A percentile compares a stretch with the other conserved stretches of the same genome.
These are phyloP conservation scores for Cassiopea xamachana DNA, from an alignment of 30 jellyfish, hydroid and myxozoan genomes.

Conservation along the genomic window DNA sequence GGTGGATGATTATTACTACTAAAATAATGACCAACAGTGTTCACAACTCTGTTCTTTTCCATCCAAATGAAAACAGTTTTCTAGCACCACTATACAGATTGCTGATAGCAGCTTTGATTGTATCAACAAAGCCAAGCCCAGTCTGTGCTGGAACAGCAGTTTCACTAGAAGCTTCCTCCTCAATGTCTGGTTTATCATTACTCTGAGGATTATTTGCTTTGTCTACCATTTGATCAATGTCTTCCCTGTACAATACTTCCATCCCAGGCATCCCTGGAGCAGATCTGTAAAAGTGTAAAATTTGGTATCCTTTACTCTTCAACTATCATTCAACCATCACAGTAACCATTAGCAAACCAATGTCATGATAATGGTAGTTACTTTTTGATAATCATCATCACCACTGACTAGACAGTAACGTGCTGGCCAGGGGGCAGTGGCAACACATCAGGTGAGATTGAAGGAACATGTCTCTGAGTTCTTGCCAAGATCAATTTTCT, in stretches of 20 bases:
- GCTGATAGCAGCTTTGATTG: slow-evolving; percentile 51
- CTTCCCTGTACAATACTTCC: slow-evolving; percentile 93
- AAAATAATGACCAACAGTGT: not conserved
- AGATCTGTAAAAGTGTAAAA: slow-evolving; percentile 4
- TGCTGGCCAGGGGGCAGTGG: no score
- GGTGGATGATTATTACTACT: not conserved
- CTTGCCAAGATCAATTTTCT: no score
- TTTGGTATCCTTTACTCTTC: no score
- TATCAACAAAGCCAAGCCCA: slow-evolving; percentile 60
- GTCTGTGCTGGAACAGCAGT: slow-evolving; percentile 17
- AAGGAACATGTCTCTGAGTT: no score
- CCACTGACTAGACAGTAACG: no score
- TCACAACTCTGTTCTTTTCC: slow-evolving; percentile 59
- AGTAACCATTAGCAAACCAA: not conserved
- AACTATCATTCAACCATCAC: not conserved
- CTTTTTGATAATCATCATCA: no score
- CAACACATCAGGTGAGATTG: no score
- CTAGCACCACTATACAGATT: slow-evolving; percentile 40
- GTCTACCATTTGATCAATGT: slow-evolving; percentile 75
- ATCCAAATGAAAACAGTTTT: slow-evolving; percentile 43
- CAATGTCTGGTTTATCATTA: not conserved
- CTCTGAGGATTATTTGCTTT: slow-evolving; percentile 39
- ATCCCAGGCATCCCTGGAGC: slow-evolving; percentile 98
- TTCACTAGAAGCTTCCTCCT: slow-evolving; percentile 9
- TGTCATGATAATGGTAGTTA: no score